phyloP scores from a whole-genome alignment of 1,140 invertebrate species.

The Battus philenor region DNA sequence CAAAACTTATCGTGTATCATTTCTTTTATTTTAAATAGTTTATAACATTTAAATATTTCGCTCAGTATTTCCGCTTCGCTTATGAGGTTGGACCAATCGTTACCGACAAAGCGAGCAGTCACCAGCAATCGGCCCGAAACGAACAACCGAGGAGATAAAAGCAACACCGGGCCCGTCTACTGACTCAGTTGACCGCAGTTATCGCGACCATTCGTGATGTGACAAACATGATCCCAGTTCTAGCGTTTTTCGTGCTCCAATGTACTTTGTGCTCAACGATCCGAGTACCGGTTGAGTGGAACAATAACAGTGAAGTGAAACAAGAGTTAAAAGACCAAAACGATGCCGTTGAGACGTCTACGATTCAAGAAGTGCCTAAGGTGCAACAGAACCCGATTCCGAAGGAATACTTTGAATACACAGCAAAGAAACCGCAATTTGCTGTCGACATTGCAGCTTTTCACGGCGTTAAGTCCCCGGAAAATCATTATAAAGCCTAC shows the following conservation, averaged over 20 bases:
- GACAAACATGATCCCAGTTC: constrained; percentile 37
- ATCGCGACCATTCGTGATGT: constrained; percentile 51
- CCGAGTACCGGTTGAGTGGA: constrained; percentile 53
- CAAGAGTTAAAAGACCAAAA: constrained; percentile 18
- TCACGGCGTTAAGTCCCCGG: constrained; percentile 47
- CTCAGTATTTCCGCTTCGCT: constrained; percentile 6
- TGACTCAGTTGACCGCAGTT: constrained; percentile 53
- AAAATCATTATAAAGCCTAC: constrained; percentile 46
- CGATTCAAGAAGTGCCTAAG: constrained; percentile 12
- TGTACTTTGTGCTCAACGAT: constrained; percentile 50
- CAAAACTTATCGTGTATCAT: not conserved
- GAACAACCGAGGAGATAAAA: constrained; percentile 69
- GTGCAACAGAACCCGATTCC: constrained; percentile 30
- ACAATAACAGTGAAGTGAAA: constrained; percentile 52
- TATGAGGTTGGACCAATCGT: constrained; percentile 24
- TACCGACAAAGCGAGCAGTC: constrained; percentile 48
- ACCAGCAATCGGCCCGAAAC: constrained; percentile 53
- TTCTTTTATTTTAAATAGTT: not conserved
- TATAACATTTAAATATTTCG: not conserved
- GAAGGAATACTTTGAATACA: constrained; percentile 55
- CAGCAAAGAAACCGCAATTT: constrained; percentile 59
- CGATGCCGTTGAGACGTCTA: constrained; percentile 25
- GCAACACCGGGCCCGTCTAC: constrained; percentile 33
- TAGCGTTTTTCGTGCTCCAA: constrained; percentile 42
- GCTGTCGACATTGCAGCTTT: constrained; percentile 47